Evolutionary conservation across 2,113 vertebrate species (phyloP).

Genomic region (Microcebus lehilahytsara): DNA sequence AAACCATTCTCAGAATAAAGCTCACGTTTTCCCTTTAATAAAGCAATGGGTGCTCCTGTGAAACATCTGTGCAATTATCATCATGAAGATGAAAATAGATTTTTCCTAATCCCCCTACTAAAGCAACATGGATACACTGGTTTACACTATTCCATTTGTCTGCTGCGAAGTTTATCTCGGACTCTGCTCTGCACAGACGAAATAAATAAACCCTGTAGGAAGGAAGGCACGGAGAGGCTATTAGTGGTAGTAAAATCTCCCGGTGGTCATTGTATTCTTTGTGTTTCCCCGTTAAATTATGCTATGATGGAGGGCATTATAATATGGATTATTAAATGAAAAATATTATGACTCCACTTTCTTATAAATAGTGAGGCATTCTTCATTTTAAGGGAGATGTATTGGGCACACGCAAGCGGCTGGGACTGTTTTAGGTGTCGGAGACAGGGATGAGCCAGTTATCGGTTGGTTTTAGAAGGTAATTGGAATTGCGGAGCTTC

Average conservation of each 20-base stretch:
- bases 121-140: neutral
- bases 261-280: neutral
- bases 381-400: neutral
- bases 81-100: neutral
- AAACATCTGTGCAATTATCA: neutral
- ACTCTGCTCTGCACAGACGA: neutral
- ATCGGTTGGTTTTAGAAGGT: neutral
- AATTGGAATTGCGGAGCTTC: neutral
- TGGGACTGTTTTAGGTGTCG: neutral
- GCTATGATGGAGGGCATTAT: neutral
- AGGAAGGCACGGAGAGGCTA: neutral
- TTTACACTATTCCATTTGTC: neutral
- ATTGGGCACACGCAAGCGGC: too few relatives aligned
- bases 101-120: too few relatives aligned
- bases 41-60: neutral
- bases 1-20: neutral
- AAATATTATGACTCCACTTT: neutral
- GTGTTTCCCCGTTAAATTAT: neutral
- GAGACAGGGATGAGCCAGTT: too few relatives aligned
- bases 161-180: neutral
- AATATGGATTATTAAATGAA: neutral
- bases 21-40: neutral
- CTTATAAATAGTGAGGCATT: neutral
- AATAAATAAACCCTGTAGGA: neutral
- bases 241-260: neutral